Conservation (phyloP, 2,113 vertebrate genomes). For the Phylloscopus trochilus region DNA sequence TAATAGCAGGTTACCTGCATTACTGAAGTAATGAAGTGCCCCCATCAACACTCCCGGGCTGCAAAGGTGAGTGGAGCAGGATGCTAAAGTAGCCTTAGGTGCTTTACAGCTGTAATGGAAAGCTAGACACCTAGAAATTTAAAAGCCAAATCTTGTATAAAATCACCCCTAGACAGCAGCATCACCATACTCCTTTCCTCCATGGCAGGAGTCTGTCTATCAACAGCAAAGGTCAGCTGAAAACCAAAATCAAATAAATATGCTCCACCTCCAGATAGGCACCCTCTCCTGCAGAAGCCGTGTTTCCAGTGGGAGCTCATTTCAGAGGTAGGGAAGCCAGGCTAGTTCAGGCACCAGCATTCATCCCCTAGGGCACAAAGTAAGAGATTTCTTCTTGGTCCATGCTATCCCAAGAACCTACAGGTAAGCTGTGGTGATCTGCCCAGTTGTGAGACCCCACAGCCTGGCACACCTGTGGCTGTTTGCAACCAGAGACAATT, state of each 20-base stretch:
- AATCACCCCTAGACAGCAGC: neutral
- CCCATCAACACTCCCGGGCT: neutral
- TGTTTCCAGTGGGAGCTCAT: neutral
- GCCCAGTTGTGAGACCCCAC: neutral
- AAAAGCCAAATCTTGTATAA: neutral
- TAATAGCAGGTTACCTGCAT: neutral
- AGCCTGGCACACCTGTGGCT: neutral
- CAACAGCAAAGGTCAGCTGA: neutral
- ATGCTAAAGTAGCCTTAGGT: neutral
- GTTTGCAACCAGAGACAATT: neutral
- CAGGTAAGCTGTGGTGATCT: neutral
- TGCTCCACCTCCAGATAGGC: neutral
- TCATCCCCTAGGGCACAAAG: neutral
- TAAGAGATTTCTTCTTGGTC: neutral
- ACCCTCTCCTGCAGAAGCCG: neutral
- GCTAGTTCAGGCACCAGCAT: fast-evolving
- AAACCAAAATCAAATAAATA: neutral
- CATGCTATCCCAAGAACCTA: fast-evolving
- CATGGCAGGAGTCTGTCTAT: neutral
- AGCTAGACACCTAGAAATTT: neutral
- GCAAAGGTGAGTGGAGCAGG: neutral
- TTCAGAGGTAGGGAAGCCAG: neutral
- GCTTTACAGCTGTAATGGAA: neutral
- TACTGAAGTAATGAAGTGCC: neutral
- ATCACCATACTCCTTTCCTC: neutral